Percentiles rank a stretch among this genome's conserved stretches.
These are phyloP conservation scores for Syrphus vitripennis DNA, from an alignment of 2,888 invertebrate genomes.

Conservation along the genomic window DNA sequence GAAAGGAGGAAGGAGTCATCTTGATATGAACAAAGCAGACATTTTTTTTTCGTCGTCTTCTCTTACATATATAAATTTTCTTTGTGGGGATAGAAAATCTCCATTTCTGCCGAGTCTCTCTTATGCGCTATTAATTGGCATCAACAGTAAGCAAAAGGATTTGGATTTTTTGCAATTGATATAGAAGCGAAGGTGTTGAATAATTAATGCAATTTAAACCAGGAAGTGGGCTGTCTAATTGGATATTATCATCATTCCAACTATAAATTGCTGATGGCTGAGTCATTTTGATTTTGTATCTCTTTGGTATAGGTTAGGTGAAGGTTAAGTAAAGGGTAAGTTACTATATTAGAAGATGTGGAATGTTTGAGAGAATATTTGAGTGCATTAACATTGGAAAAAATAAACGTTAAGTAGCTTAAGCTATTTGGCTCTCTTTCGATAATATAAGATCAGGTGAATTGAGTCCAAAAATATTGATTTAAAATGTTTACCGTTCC, in stretches of 20 bases:
- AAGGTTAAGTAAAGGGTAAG: no score
- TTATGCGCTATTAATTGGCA: constrained; percentile 61
- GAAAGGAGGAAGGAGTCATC: constrained; percentile 67
- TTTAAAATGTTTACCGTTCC: no score
- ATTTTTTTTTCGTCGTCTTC: constrained; percentile 13
- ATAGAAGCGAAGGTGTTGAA: constrained; percentile 67
- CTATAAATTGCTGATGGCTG: background rate
- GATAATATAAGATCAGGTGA: no score
- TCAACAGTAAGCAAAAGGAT: constrained; percentile 50
- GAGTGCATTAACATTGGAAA: background rate
- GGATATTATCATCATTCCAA: background rate
- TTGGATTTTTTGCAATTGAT: constrained; percentile 20
- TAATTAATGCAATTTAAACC: constrained; percentile 66
- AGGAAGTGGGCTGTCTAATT: constrained; percentile 62
- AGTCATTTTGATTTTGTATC: background rate
- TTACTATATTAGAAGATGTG: background rate
- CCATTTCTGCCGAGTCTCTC: background rate
- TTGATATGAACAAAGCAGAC: constrained; percentile 62
- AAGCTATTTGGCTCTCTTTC: no score
- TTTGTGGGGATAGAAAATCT: constrained; percentile 29
- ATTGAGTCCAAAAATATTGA: no score
- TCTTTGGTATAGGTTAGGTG: no score
- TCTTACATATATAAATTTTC: background rate
- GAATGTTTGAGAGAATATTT: background rate
- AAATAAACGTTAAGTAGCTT: background rate